Evolutionary conservation across 64 coral and sea anemone species (phyloP).

Genomic region (Pocillopora damicornis): DNA sequence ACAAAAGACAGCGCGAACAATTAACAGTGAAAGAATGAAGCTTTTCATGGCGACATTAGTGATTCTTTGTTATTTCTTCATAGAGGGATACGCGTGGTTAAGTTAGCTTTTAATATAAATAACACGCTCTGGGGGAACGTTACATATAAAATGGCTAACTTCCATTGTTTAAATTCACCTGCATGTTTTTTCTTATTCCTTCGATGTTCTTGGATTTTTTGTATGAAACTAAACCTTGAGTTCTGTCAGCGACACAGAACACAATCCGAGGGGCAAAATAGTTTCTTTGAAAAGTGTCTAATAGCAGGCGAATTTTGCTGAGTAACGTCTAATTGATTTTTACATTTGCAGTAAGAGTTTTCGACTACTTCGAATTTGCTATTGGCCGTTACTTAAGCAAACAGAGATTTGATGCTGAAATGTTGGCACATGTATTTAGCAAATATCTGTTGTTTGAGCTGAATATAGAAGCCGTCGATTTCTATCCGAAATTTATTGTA

Average conservation of each 20-base stretch:
- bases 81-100: background rate
- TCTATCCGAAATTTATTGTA: background rate
- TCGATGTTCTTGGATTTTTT: constrained; percentile 1
- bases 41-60: background rate
- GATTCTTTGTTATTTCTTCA: background rate
- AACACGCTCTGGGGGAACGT: background rate
- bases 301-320: too few species aligned
- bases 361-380: background rate
- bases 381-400: background rate
- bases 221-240: background rate
- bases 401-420: background rate
- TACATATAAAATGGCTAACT: constrained; percentile 17
- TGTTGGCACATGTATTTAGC: background rate
- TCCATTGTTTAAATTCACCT: constrained; percentile 37
- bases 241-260: background rate
- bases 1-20: background rate
- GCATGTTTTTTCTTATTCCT: background rate
- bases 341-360: too few species aligned
- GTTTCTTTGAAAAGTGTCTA: too few species aligned
- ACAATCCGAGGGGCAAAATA: too few species aligned
- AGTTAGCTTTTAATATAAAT: background rate
- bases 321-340: too few species aligned
- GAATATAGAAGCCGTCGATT: background rate
- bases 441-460: background rate
- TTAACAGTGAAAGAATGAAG: constrained; percentile 34